Percentiles rank a stretch among this genome's conserved stretches.
phyloP scores from a whole-genome alignment of 2,113 vertebrate species.

The Aleadryas rufinucha region DNA sequence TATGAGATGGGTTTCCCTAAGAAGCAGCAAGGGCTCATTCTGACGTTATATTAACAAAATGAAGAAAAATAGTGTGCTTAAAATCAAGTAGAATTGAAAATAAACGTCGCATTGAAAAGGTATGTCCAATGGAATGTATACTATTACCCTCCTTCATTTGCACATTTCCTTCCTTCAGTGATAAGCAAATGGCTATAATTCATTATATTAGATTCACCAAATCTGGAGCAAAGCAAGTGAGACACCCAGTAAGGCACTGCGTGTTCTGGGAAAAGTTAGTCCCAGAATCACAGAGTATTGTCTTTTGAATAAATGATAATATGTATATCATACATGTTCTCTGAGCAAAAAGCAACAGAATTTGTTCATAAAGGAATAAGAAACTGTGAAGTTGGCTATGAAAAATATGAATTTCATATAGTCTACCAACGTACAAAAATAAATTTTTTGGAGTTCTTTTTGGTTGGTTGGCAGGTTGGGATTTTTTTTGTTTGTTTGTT shows the following conservation, averaged over 20 bases:
- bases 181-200: neutral
- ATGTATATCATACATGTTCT: neutral
- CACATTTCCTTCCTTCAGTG: neutral
- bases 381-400: neutral
- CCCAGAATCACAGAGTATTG: neutral
- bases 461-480: accelerated
- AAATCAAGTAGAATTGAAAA: neutral
- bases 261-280: neutral
- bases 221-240: neutral
- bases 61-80: neutral
- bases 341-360: neutral
- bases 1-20: neutral
- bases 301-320: neutral
- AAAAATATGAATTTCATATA: neutral
- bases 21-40: neutral
- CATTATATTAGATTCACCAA: neutral
- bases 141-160: neutral
- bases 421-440: neutral
- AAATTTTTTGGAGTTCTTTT: neutral
- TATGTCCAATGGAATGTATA: neutral
- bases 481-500: neutral
- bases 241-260: neutral
- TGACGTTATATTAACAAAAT: neutral
- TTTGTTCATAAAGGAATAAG: neutral
- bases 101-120: neutral